Conservation (phyloP, 2,797 vertebrate species). For the Sebastes steindachneri region DNA sequence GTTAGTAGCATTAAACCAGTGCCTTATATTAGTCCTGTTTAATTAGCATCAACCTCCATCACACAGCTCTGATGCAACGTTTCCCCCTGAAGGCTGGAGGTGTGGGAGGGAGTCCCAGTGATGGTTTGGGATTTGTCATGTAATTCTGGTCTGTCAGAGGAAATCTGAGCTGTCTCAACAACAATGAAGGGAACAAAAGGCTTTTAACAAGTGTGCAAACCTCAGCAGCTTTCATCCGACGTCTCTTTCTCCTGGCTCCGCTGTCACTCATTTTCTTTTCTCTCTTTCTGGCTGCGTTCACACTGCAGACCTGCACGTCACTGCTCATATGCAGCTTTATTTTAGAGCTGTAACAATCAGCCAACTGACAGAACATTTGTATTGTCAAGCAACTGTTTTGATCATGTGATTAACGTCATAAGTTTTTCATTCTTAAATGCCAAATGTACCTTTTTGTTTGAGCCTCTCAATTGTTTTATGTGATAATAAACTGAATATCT, state of each 20-base stretch:
- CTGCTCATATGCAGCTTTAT: neutral
- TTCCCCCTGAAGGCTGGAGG: neutral
- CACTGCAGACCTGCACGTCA: neutral
- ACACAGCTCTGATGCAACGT: neutral
- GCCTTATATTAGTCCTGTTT: neutral
- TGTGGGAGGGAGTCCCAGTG: neutral
- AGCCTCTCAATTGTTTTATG: neutral
- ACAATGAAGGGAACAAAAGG: constrained; percentile 46
- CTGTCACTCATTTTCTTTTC: neutral
- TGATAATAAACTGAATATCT: neutral
- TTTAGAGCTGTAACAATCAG: neutral
- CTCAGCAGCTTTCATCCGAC: constrained; percentile 29
- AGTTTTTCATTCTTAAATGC: too few relatives aligned
- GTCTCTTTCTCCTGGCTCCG: neutral
- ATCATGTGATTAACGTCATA: neutral
- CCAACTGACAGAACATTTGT: too few relatives aligned
- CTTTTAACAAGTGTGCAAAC: constrained; percentile 37
- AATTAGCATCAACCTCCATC: neutral
- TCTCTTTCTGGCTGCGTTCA: neutral
- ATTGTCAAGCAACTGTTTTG: too few relatives aligned
- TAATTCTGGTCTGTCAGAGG: constrained; percentile 10
- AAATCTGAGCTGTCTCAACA: constrained; percentile 31
- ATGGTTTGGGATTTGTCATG: neutral
- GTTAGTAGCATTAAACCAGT: neutral
- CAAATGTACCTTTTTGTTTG: neutral